Evolutionary conservation across 2,888 invertebrate species (phyloP), one percentile per base, ranked within the genome.

Genomic region (Yponomeuta evonymella): DNA sequence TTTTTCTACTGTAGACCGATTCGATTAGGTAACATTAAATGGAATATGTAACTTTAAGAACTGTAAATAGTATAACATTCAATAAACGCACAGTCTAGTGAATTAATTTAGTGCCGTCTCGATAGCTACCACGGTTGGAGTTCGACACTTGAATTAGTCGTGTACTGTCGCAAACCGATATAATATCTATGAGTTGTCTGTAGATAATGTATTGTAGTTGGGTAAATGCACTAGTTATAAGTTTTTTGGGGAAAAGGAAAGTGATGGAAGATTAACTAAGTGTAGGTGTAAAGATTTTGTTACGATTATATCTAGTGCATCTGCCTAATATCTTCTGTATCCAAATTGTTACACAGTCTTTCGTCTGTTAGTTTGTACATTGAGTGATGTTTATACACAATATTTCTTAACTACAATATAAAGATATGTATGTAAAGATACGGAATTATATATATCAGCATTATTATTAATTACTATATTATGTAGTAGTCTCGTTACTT

Each of bases 71-170:
- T 82, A 83, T 82, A 83, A 72, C 74, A 88, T 87, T 89, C 88
- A 89, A 89, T 89, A 90, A 88, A 90, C 92, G 92, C 92, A 92
- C 92, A 92, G 89, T 90, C 83, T 91, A 92, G 90, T 87, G 89
- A 84, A 84, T 90, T 90, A 86, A 85, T 85, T 58, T 89, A 90
- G 89, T 86, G 88, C 85, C 83, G 85, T 89, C 87, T 87, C 82
- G 84, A 85, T 86, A 86, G 68, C 82, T 82, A 80, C 83, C 85
- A 84, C 86, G 84, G 85, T 86, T 83, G 87, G 82, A 83, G 82
- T 83, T 80, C 23, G 81, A 85, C 83, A 85, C 82, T 82, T 79
- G 82, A 81, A 80, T 80, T 87, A 84, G 84, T 85, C 80, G 83
- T 87, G 83, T 86, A 30, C 65, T 65, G 65, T 33, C 48, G 67